phyloP scores from a whole-genome alignment of 2,113 vertebrate genomes.

The Crotalus viridis region DNA sequence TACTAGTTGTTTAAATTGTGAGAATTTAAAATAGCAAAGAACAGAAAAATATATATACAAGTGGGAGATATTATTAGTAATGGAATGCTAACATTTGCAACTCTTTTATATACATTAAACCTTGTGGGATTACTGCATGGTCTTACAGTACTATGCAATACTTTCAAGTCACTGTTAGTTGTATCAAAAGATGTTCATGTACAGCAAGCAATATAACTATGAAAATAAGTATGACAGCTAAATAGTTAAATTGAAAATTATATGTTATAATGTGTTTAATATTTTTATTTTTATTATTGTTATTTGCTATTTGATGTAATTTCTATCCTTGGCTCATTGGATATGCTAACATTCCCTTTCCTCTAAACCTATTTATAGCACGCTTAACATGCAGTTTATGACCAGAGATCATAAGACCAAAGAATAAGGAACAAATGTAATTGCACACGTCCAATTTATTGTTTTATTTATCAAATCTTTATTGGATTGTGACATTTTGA shows the following conservation, averaged over 20 bases:
- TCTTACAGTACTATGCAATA: background rate
- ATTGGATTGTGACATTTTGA: background rate
- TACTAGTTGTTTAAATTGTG: background rate
- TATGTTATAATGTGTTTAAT: background rate
- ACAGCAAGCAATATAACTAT: background rate
- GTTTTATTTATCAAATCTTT: background rate
- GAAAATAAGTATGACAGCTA: background rate
- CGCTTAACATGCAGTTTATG: background rate
- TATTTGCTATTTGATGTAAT: background rate
- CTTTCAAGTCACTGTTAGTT: background rate
- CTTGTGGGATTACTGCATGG: background rate
- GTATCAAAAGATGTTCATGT: background rate
- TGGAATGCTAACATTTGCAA: background rate
- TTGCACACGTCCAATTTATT: background rate
- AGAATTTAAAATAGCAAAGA: background rate
- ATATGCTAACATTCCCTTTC: background rate
- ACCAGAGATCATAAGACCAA: background rate
- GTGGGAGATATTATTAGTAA: background rate
- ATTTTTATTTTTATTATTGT: background rate
- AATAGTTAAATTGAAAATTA: background rate
- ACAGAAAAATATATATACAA: background rate
- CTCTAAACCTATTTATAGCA: background rate
- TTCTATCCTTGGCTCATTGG: background rate
- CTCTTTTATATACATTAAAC: background rate
- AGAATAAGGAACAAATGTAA: background rate